Conservation (phyloP, 1,140 invertebrate genomes). For the Aethina tumida region DNA sequence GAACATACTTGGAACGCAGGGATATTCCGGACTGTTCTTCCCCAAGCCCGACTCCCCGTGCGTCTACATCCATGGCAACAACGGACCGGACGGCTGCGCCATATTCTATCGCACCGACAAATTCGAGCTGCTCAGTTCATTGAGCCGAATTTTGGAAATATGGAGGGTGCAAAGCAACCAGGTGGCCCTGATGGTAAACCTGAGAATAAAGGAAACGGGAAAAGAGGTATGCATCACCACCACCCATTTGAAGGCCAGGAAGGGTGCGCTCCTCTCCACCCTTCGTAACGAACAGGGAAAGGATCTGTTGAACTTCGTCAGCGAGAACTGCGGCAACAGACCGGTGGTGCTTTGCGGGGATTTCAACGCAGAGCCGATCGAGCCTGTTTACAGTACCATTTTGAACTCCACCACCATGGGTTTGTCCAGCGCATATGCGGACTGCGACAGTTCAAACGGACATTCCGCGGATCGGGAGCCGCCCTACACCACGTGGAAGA, state of each 20-base stretch:
- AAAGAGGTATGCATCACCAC: constrained; percentile 58
- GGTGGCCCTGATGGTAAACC: constrained; percentile 52
- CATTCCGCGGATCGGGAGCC: constrained; percentile 47
- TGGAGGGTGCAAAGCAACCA: constrained; percentile 64
- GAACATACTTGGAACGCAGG: constrained; percentile 48
- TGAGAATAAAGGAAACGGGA: constrained; percentile 44
- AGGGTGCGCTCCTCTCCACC: constrained; percentile 55
- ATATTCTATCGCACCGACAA: constrained; percentile 59
- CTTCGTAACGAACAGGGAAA: constrained; percentile 66
- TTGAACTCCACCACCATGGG: constrained; percentile 37
- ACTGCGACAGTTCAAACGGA: constrained; percentile 24
- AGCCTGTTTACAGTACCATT: constrained; percentile 59
- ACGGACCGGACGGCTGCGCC: constrained; percentile 73
- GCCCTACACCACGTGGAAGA: constrained; percentile 70
- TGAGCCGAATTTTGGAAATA: constrained; percentile 55
- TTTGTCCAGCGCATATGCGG: constrained; percentile 42
- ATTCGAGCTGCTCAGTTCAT: constrained; percentile 48
- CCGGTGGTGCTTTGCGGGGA: constrained; percentile 65
- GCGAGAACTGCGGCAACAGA: constrained; percentile 38
- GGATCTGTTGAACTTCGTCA: constrained; percentile 55
- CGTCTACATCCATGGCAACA: constrained; percentile 59
- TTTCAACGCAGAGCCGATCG: constrained; percentile 68
- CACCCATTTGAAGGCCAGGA: constrained; percentile 70
- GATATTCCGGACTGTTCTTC: constrained; percentile 61
- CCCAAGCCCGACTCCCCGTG: constrained; percentile 75